phyloP scores from a whole-genome alignment of 2,113 vertebrate species.

The Pogona vitticeps region DNA sequence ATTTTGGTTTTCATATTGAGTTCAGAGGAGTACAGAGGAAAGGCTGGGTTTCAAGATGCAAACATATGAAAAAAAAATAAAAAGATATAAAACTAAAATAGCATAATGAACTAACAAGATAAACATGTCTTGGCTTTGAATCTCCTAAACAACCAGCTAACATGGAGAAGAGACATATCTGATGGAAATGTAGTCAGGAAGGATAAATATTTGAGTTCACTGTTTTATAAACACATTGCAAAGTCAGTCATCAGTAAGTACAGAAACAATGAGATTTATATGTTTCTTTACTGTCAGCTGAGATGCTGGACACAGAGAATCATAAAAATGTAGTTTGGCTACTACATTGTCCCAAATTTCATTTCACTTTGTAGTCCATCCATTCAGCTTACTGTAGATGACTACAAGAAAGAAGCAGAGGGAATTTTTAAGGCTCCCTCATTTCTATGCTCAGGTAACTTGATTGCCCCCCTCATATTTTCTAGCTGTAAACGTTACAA shows the following conservation, averaged over 20 bases:
- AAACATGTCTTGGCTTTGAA: slow-evolving; percentile 20
- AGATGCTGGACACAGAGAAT: slow-evolving; percentile 28
- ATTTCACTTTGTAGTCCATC: slow-evolving; percentile 42
- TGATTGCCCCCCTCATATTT: slow-evolving; percentile 69
- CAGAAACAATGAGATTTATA: slow-evolving; percentile 31
- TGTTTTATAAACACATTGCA: slow-evolving; percentile 49
- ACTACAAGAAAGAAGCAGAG: slow-evolving; percentile 44
- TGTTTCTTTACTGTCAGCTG: slow-evolving; percentile 34
- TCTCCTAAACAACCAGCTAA: neutral
- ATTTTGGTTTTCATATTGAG: neutral
- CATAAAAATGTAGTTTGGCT: slow-evolving; percentile 51
- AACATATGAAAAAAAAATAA: neutral
- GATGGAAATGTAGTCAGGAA: neutral
- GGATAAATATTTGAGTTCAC: slow-evolving; percentile 47
- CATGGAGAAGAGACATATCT: slow-evolving; percentile 8
- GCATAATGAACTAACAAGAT: neutral
- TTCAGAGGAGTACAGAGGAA: neutral
- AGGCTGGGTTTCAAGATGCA: neutral
- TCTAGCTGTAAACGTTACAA: slow-evolving; percentile 67
- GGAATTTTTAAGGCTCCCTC: slow-evolving; percentile 54
- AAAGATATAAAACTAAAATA: neutral
- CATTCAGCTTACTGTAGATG: slow-evolving; percentile 44
- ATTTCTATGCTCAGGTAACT: slow-evolving; percentile 69
- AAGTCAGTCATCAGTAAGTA: slow-evolving; percentile 39
- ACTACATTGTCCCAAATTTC: slow-evolving; percentile 58